Evolutionary conservation across 2,888 invertebrate genomes (phyloP).

Genomic region (Trachelus tabidus): DNA sequence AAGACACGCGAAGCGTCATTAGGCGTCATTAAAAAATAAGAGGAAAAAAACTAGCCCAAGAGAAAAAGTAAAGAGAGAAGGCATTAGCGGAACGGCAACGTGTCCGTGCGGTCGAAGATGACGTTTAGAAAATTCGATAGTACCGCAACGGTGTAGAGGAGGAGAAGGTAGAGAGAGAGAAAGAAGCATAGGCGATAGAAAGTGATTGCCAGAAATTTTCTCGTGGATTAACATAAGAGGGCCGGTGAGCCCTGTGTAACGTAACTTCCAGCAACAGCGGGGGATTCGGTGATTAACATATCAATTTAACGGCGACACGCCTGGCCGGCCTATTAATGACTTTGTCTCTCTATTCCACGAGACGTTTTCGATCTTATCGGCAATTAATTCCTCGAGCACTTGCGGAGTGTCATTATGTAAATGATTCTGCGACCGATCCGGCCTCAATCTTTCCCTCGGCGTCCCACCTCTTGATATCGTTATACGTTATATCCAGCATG

Average conservation of each 20-base stretch:
- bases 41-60: not conserved
- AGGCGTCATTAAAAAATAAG: conserved; percentile 1
- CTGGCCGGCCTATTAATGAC: conserved; percentile 1
- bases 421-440: conserved; percentile 45
- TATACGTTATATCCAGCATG: conserved; percentile 11
- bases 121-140: not conserved
- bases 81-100: not conserved
- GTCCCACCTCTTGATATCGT: not conserved
- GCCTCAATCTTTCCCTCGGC: not conserved
- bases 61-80: not conserved
- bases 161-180: too few relatives aligned
- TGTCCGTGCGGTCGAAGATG: not conserved
- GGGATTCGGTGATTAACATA: not conserved
- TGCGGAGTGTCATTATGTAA: conserved; percentile 51
- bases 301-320: not conserved
- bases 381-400: conserved; percentile 53
- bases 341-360: conserved; percentile 32
- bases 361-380: conserved; percentile 46
- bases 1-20: not conserved
- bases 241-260: not conserved
- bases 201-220: not conserved
- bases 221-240: not conserved
- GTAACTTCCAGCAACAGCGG: not conserved
- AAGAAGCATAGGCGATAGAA: not conserved
- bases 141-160: not conserved